Conservation (phyloP, 2,888 invertebrate genomes). For the Cantharis rustica region DNA sequence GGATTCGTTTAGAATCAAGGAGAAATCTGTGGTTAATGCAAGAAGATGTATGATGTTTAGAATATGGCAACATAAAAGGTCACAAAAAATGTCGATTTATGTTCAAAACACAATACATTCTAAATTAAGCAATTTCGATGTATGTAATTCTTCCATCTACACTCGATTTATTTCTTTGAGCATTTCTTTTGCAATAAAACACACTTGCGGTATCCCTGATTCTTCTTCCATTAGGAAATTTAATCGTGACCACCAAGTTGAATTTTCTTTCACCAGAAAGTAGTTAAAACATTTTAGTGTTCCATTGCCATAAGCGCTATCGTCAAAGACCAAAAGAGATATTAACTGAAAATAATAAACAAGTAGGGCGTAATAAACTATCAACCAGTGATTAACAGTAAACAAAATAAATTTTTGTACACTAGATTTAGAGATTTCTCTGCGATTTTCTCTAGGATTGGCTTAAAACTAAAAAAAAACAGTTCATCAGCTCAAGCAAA, state of each 20-base stretch:
- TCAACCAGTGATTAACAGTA: no score
- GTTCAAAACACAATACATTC: constrained; percentile 42
- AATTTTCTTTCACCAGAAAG: background rate
- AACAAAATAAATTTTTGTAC: no score
- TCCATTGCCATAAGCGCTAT: background rate
- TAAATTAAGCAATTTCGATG: constrained; percentile 27
- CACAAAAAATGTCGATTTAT: constrained; percentile 50
- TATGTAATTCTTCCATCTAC: background rate
- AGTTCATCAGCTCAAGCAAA: no score
- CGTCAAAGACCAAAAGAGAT: background rate
- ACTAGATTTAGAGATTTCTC: no score
- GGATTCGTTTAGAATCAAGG: constrained; percentile 44
- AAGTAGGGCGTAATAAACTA: no score
- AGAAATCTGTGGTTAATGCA: constrained; percentile 45
- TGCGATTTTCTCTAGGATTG: no score
- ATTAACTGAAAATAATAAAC: no score
- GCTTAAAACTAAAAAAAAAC: no score
- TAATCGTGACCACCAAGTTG: background rate
- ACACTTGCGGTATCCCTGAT: background rate
- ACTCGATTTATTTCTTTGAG: background rate
- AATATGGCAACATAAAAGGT: constrained; percentile 47
- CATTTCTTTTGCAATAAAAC: background rate
- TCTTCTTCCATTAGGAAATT: background rate
- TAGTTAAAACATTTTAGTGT: background rate
- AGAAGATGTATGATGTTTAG: constrained; percentile 48